Base-by-base conservation (phyloP, 2,888 invertebrate genomes). In the Gisinianus flammeolus region DNA sequence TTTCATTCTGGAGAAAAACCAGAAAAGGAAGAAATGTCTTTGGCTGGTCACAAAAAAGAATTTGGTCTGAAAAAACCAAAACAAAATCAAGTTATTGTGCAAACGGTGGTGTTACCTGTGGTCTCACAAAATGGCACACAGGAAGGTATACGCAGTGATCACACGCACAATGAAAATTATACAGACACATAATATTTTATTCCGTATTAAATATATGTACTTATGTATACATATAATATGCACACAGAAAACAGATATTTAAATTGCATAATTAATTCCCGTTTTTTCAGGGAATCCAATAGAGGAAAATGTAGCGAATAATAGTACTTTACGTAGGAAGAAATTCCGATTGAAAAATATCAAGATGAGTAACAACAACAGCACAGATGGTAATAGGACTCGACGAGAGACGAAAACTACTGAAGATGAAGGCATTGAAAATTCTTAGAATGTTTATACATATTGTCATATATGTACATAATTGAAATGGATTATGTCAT, bases 1-100 rank as follows among this genome's bases (percentile, higher is more conserved):
- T 74, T 74, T 28, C 74, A 74, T 64, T 56, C 74, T 31, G 74
- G 74, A 10, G 74, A 74, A 64, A 74, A 67, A 19, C 67, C 67
- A 22, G 67, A 67, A n/a, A 67, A 74, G 19, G 74, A 74, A 16
- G 64, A 62, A 64, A 28, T 28, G 22, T 33, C 74, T n/a, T 6
- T 58, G 64, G 24, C 10, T 24, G 24, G 19, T 28, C 70, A 44
- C 70, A 72, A 72, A 28, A 72, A 74, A 26, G 74, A 64, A 64
- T 74, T 64, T 58, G 74, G 74, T 10, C 56, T 64, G 12, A 58
- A 62, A 26, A 74, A 74, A 44, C 74, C 74, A 16, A 24, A 19
- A 22, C 19, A 74, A 26, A 62, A 74, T 44, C 64, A 74, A 56
- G 74, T 74, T 35, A 33, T 74, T 24, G 74, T 74, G 10, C 74